phyloP scores from a whole-genome alignment of 1,140 invertebrate species.

The Drosophila funebris region DNA sequence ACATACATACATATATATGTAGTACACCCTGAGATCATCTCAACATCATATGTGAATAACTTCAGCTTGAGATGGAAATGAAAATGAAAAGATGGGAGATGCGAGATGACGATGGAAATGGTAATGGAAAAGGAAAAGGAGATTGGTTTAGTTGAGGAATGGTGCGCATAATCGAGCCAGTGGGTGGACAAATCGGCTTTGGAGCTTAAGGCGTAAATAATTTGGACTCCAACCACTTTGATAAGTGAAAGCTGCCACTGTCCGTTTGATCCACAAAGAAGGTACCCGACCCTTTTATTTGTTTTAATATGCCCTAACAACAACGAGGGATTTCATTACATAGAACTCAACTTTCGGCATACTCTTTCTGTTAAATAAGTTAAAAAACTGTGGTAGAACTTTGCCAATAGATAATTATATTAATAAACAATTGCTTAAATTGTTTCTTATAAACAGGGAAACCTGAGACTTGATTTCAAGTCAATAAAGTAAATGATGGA shows the following conservation, averaged over 20 bases:
- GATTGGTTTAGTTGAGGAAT: background rate
- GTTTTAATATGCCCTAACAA: slow-evolving; percentile 16
- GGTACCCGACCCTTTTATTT: slow-evolving; percentile 39
- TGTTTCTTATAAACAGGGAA: too few species aligned
- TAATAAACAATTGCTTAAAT: too few species aligned
- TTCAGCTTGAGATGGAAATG: background rate
- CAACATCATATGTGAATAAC: slow-evolving; percentile 8
- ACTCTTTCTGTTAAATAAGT: background rate
- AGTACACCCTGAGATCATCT: background rate
- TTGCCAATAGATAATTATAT: too few species aligned
- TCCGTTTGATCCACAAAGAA: slow-evolving; percentile 55
- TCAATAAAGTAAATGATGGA: too few species aligned
- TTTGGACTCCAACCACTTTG: slow-evolving; percentile 65
- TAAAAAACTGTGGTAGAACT: too few species aligned
- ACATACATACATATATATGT: too few species aligned
- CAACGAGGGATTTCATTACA: background rate
- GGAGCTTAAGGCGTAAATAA: slow-evolving; percentile 77
- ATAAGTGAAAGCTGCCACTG: slow-evolving; percentile 67
- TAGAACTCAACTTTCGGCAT: background rate
- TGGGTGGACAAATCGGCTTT: slow-evolving; percentile 70
- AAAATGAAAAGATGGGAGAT: background rate
- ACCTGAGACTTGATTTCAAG: too few species aligned
- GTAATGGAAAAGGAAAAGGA: background rate
- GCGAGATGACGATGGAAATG: too few species aligned
- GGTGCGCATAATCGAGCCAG: slow-evolving; percentile 6